Evolutionary conservation across 2,888 invertebrate genomes (phyloP), one percentile per base, ranked within the genome.

Genomic region (Xestia ashworthii): DNA sequence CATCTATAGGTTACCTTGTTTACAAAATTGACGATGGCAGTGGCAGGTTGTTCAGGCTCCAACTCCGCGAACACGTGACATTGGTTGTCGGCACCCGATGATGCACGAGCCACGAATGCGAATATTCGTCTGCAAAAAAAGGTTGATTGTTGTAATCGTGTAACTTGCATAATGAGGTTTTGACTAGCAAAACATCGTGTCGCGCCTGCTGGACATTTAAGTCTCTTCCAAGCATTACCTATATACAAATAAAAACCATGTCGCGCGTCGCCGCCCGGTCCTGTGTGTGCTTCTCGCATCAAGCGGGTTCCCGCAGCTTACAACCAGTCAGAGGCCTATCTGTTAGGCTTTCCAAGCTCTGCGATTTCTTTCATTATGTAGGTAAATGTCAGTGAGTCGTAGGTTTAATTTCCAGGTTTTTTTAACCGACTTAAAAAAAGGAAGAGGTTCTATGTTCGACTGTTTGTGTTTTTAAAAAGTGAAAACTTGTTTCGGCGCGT

Each of bases 31-130:
- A 99, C 99, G 92, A 99, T 99, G 74, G 99, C 99, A 62, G 98
- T 98, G 44, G 99, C 99, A n/a, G 99, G 99, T 88, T 98, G 98
- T 91, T 99, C 99, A 1, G 99, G 98, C 93, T 99, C 99, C 81
- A 99, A 97, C 94, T 99, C 99, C 41, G 99, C 99, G 96, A 99
- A 99, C 86, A 99, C 97, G 97, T 99, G 99, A 95, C 99, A 99
- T 96, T 99, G 98, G 97, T 99, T 99, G 96, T 99, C 99, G 88
- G 98, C 98, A 75, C 98, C 98, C 65, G 98, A 98, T 2, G 96
- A 99, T 98, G 92, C 98, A 48, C 96, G 97, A 46, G 99, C 99
- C 87, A 99, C 99, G 96, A 99, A 99, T 71, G 99, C 99, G 95
- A 99, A 99, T 89, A 99, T 98, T 87, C 98, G 98, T 92, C 99